These are phyloP conservation scores for Betta splendens DNA, from an alignment of 2,797 vertebrate species.

Conservation along the genomic window DNA sequence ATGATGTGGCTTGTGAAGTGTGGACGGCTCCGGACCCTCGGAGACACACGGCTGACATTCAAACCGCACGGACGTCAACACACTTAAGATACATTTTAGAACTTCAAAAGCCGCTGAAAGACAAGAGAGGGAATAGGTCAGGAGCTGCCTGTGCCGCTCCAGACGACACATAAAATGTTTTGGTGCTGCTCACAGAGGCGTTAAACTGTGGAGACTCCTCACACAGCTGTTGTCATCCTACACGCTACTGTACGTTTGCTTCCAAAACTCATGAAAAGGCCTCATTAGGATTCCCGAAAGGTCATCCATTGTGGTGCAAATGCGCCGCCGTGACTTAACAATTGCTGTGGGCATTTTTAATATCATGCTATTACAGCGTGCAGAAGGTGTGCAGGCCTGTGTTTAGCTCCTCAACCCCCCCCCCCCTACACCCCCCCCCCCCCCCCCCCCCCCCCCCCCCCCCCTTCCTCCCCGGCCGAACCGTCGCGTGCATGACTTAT, in stretches of 20 bases:
- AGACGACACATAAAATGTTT: slow-evolving; percentile 17
- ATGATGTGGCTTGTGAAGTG: slow-evolving; percentile 65
- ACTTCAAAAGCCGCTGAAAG: slow-evolving; percentile 9
- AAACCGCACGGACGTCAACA: not conserved
- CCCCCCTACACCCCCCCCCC: too few species aligned
- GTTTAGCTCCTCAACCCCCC: slow-evolving; percentile 66
- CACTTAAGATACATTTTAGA: slow-evolving; percentile 3
- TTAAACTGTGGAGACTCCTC: slow-evolving; percentile 57
- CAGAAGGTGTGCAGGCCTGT: slow-evolving; percentile 61
- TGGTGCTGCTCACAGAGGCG: slow-evolving; percentile 40
- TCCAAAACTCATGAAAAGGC: slow-evolving; percentile 67
- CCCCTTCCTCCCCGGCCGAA: too few species aligned
- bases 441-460: too few species aligned
- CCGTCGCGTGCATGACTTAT: slow-evolving; percentile 58
- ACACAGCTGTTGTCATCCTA: slow-evolving; percentile 62
- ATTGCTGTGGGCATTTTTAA: slow-evolving; percentile 82
- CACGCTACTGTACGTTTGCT: slow-evolving; percentile 66
- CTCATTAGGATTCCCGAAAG: slow-evolving; percentile 79
- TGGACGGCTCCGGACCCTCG: slow-evolving; percentile 23
- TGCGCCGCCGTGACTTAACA: slow-evolving; percentile 70
- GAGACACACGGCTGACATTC: slow-evolving; percentile 38
- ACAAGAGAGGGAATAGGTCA: slow-evolving; percentile 5
- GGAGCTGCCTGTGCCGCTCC: slow-evolving; percentile 1
- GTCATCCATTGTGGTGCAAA: slow-evolving; percentile 69
- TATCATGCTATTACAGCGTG: slow-evolving; percentile 78